A percentile compares a stretch with the other conserved stretches of the same genome.
Evolutionary conservation across 2,888 invertebrate genomes (phyloP).

Genomic region (Coelopa pilipes): DNA sequence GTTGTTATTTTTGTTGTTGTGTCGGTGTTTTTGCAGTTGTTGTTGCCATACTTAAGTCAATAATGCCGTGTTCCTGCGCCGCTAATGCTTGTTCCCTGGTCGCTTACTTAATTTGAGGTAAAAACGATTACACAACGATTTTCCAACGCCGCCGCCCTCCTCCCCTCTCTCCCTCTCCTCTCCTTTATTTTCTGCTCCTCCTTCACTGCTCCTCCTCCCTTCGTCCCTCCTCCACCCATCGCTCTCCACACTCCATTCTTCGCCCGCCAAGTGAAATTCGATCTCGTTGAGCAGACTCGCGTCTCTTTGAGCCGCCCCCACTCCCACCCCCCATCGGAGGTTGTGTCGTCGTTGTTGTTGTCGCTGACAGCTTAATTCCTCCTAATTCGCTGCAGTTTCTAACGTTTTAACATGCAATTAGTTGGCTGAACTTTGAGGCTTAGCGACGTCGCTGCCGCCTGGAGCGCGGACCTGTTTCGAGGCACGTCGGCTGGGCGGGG

Average conservation of each 20-base stretch:
- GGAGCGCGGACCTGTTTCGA: not conserved
- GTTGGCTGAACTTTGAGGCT: constrained; percentile 26
- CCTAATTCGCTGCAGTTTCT: constrained; percentile 5
- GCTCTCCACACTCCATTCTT: not conserved
- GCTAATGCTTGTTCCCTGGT: constrained; percentile 38
- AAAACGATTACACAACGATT: constrained; percentile 33
- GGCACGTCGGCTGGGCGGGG: too few relatives aligned
- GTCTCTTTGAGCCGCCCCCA: constrained; percentile 10
- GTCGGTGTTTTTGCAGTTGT: constrained; percentile 7
- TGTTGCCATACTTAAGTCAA: constrained; percentile 16
- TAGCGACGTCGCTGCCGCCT: not conserved
- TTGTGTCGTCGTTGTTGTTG: not conserved
- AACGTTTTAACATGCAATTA: constrained; percentile 31
- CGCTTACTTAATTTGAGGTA: constrained; percentile 40
- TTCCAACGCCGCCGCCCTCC: not conserved
- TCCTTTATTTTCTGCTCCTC: too few relatives aligned
- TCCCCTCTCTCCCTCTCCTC: not conserved
- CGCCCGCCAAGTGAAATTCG: constrained; percentile 6
- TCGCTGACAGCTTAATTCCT: constrained; percentile 23
- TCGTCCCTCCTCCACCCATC: too few relatives aligned
- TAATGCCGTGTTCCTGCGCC: constrained; percentile 28
- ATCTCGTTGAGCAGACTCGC: constrained; percentile 12
- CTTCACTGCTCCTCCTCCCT: too few relatives aligned
- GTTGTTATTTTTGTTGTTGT: too few relatives aligned
- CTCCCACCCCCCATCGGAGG: not conserved